A percentile compares a stretch with the other conserved stretches of the same genome.
phyloP scores from a whole-genome alignment of 2,888 invertebrate genomes.

The Masnerella sp. region DNA sequence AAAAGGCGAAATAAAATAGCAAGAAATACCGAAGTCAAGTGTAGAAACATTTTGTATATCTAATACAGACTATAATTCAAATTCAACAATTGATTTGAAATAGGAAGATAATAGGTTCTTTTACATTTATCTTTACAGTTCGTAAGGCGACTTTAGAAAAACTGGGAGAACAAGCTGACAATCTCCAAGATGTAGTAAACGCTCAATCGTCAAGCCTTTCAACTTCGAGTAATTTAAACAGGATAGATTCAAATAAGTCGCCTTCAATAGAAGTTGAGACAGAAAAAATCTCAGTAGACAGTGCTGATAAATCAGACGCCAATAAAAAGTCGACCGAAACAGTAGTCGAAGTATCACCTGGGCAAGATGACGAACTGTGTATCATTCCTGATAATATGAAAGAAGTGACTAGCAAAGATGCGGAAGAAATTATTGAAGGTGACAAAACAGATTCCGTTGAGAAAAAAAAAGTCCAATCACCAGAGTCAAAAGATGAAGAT shows the following conservation, averaged over 20 bases:
- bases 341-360: slow-evolving; percentile 65
- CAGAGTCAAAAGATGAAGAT: slow-evolving; percentile 34
- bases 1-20: too few species aligned
- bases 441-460: not conserved
- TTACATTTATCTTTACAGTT: slow-evolving; percentile 62
- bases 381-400: slow-evolving; percentile 77
- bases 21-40: too few species aligned
- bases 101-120: too few species aligned
- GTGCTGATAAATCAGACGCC: slow-evolving; percentile 51
- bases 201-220: slow-evolving; percentile 49
- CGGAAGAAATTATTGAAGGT: slow-evolving; percentile 1
- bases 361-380: slow-evolving; percentile 75
- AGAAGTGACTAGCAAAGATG: slow-evolving; percentile 37
- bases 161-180: slow-evolving; percentile 79
- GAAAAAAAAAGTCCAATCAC: not conserved
- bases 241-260: slow-evolving; percentile 6
- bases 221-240: too few species aligned
- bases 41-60: too few species aligned
- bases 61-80: too few species aligned
- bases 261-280: slow-evolving; percentile 6
- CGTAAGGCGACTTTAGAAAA: slow-evolving; percentile 79
- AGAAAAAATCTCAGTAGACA: slow-evolving; percentile 34
- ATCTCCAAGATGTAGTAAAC: slow-evolving; percentile 68
- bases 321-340: too few species aligned
- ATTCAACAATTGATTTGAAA: too few species aligned